These are phyloP conservation scores for Malacosoma neustria DNA, from an alignment of 2,888 invertebrate species.

Conservation along the genomic window DNA sequence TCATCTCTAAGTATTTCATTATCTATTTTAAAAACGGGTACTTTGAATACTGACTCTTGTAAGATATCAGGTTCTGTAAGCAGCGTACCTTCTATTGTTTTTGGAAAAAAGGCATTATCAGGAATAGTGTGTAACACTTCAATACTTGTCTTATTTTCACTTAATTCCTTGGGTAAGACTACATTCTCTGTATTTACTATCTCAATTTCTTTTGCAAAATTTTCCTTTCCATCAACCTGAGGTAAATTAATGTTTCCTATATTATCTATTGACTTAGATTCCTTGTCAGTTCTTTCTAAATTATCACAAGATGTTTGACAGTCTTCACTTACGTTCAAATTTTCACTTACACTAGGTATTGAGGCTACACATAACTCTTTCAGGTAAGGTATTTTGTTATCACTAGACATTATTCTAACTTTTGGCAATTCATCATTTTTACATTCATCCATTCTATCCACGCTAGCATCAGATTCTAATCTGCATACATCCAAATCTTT, in stretches of 20 bases:
- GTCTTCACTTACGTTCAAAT: constrained; percentile 52
- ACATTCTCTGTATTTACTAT: constrained; percentile 19
- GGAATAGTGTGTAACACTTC: constrained; percentile 16
- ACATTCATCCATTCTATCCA: constrained; percentile 11
- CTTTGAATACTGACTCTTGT: constrained; percentile 3
- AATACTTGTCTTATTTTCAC: constrained; percentile 15
- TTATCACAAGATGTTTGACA: constrained; percentile 62
- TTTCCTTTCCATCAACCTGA: constrained; percentile 3
- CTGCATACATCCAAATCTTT: constrained; percentile 36
- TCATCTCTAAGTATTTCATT: not conserved
- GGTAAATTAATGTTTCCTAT: constrained; percentile 24
- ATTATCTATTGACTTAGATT: constrained; percentile 64
- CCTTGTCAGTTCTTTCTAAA: constrained; percentile 51
- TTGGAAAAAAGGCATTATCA: constrained; percentile 6
- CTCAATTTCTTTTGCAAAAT: constrained; percentile 13
- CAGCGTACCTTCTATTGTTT: not conserved
- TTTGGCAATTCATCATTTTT: constrained; percentile 51
- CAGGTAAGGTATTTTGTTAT: constrained; percentile 52
- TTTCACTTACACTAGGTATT: constrained; percentile 58
- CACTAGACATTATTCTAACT: constrained; percentile 43
- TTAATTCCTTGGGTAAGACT: constrained; percentile 25
- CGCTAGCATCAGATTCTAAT: constrained; percentile 12
- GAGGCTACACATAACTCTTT: constrained; percentile 58
- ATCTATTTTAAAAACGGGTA: not conserved
- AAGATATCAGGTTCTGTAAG: constrained; percentile 18